Evolutionary conservation across 2,113 vertebrate genomes (phyloP), one percentile per base, ranked within the genome.

Genomic region (Hymenochirus boettgeri): DNA sequence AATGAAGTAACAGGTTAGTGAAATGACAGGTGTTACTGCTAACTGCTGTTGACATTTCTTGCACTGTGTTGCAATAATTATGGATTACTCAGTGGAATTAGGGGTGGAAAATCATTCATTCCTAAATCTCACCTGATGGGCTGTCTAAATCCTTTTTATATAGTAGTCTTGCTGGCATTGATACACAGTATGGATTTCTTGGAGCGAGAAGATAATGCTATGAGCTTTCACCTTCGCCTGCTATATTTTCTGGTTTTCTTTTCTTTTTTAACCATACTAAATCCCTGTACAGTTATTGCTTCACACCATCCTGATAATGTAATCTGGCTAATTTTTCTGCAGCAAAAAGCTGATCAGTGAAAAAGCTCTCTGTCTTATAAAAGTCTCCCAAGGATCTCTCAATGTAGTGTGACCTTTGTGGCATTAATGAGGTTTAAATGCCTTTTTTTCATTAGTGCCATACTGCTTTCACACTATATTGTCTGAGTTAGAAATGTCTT

Each of bases 371-470:
- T 70, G 70, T 35, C 46, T 50, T 66, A 55, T 58, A 58, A 42
- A 51, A 26, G 64, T 80, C 69, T 84, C 62, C 59, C 62, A 72
- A 65, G 74, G 71, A 72, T 63, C 51, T 70, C 56, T 76, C 29
- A 60, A 47, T 73, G 64, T 75, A 62, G 54, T 69, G 21, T 64
- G 71, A 82, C 80, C 74, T 80, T 82, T 81, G 73, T 51, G 70
- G 57, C 29, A 73, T 65, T 76, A 85, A 81, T 79, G 70, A 70
- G 71, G 74, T 82, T 82, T 85, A 69, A 78, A 78, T 70, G 70
- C 75, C 73, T 61, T 48, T 76, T 77, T 79, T 79, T 77, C 71
- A 46, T 76, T 73, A 63, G 69, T 11, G 26, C 63, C 52, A 45
- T 70, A 50, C 70, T 74, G 71, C 72, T 22, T 67, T 48, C 61